Evolutionary conservation across 2,113 vertebrate genomes (phyloP), one percentile per base, ranked within the genome.

Genomic region (Oreochromis aureus): DNA sequence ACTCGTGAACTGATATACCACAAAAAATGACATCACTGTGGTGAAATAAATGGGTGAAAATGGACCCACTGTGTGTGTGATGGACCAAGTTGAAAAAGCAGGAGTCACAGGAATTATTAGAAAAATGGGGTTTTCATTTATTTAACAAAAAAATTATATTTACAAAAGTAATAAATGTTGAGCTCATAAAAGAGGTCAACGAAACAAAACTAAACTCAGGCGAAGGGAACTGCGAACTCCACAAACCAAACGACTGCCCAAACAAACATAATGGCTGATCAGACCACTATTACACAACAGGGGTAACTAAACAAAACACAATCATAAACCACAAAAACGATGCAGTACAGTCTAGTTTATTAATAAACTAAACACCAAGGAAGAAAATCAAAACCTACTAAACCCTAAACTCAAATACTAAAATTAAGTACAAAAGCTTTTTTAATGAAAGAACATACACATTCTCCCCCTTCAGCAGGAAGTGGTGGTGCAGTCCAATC

Each of bases 221-320:
- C 10, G 30, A 61, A 6, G 32, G 18, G 0, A 10, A 2, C 58
- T 10, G 30, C 3, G 0, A 61, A 32, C 30, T 18, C 58, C 30
- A 61, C 58, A 61, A 61, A 32, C 30, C 15, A 61, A 61, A 1
- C 15, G 0, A 61, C 0, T 18, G 58, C 58, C 58, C 8, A 1
- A 6, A 61, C 0, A 61, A 18, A 18, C 58, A 61, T 1, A 61
- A 32, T 61, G 27, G 27, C 15, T 0, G 27, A 61, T 61, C 8
- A 0, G 27, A 61, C 5, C 58, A 2, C 58, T 61, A 32, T 2
- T 1, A 61, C 58, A 61, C 58, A 61, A 6, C 58, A 18, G 15
- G 27, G 27, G 58, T 32, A 61, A 32, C 58, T 61, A 61, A 61
- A 61, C 27, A 61, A 61, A 61, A 61, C 27, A 61, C 15, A 61